Conservation (phyloP, 2,113 vertebrate genomes). For the Catagonus wagneri region DNA sequence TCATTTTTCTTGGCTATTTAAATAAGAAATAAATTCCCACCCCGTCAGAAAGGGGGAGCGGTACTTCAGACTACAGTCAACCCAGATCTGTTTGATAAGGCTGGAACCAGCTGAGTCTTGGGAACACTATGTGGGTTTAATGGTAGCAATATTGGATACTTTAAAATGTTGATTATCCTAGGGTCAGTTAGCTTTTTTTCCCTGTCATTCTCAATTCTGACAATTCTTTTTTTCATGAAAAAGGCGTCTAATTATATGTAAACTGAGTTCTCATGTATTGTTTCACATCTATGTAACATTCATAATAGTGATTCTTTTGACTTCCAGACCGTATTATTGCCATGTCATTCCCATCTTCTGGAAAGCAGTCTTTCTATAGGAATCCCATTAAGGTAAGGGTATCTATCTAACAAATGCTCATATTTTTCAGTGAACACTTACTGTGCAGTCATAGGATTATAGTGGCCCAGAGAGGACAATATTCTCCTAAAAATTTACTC, state of each 20-base stretch:
- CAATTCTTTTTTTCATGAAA: constrained; percentile 31
- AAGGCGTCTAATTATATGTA: background rate
- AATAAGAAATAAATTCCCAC: constrained; percentile 19
- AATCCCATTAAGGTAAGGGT: constrained; percentile 94
- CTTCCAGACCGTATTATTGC: constrained; percentile 95
- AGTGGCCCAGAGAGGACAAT: background rate
- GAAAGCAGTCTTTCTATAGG: constrained; percentile 96
- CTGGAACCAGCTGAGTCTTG: background rate
- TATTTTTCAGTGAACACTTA: background rate
- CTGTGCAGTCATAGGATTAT: background rate
- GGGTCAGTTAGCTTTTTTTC: background rate
- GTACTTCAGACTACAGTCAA: background rate
- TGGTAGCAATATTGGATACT: background rate
- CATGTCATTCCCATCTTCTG: constrained; percentile 98
- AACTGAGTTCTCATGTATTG: background rate
- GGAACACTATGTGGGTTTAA: background rate
- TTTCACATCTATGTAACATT: background rate
- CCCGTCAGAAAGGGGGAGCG: background rate
- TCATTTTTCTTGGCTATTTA: constrained; percentile 34
- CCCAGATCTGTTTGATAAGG: background rate
- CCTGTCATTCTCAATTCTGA: background rate
- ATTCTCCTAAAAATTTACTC: constrained; percentile 7
- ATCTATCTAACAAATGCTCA: background rate
- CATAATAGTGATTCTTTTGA: constrained; percentile 42
- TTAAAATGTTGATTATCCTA: constrained; percentile 29